Percentiles rank a stretch among this genome's conserved stretches.
These are phyloP conservation scores for Bostrychus sinensis DNA, from an alignment of 2,113 vertebrate species.

Conservation along the genomic window DNA sequence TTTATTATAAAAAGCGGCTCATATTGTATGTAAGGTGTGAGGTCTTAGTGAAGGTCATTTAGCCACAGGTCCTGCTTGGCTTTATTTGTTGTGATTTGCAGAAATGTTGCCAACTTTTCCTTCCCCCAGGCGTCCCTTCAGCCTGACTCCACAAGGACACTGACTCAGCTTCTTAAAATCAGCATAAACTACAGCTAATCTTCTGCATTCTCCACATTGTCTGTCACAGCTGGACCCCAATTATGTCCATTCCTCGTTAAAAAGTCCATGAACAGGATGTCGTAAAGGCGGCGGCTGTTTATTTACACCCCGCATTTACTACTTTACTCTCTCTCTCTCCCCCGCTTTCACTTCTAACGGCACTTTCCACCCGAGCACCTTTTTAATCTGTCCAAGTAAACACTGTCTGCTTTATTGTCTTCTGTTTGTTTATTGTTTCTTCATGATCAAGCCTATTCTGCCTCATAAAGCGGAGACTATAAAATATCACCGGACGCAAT, in stretches of 20 bases:
- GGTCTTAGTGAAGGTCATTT: too few species aligned
- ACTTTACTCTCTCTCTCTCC: slow-evolving; percentile 27
- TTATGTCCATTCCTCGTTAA: slow-evolving; percentile 54
- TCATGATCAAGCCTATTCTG: slow-evolving; percentile 44
- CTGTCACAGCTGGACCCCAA: slow-evolving; percentile 48
- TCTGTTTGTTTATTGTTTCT: slow-evolving; percentile 62
- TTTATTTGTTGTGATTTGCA: not conserved
- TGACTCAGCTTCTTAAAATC: slow-evolving; percentile 6
- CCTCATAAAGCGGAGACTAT: slow-evolving; percentile 53
- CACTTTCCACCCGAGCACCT: slow-evolving; percentile 26
- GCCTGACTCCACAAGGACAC: not conserved
- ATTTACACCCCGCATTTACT: slow-evolving; percentile 50
- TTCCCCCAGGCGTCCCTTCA: not conserved
- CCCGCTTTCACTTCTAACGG: slow-evolving; percentile 21
- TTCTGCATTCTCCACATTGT: not conserved
- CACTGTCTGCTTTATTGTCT: slow-evolving; percentile 42
- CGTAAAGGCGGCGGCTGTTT: slow-evolving; percentile 45
- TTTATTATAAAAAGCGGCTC: too few species aligned
- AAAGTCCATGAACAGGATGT: slow-evolving; percentile 50
- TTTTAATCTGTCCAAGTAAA: slow-evolving; percentile 66
- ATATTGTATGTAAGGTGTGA: too few species aligned
- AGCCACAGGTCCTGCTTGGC: not conserved
- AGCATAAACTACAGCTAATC: not conserved
- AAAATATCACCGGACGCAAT: slow-evolving; percentile 35
- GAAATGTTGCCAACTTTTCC: not conserved